Percentiles rank a stretch among this genome's conserved stretches.
Evolutionary conservation across 2,797 vertebrate species (phyloP).

Genomic region (Chiroxiphia lanceolata): DNA sequence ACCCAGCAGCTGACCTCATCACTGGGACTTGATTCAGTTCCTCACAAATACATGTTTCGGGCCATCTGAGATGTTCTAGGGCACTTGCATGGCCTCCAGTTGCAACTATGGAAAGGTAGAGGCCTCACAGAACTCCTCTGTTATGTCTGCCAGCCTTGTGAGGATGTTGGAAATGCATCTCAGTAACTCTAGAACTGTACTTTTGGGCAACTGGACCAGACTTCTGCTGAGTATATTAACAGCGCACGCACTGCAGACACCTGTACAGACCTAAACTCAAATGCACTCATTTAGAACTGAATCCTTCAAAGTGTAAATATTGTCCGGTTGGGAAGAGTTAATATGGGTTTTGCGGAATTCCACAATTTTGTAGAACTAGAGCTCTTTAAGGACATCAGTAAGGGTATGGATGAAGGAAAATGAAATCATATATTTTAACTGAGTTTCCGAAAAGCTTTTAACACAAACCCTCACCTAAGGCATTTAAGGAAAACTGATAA

Average conservation of each 20-base stretch:
- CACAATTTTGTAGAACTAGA: not conserved
- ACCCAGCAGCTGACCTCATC: not conserved
- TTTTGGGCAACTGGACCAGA: not conserved
- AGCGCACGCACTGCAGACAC: not conserved
- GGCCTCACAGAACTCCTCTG: not conserved
- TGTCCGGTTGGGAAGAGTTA: not conserved
- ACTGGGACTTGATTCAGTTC: not conserved
- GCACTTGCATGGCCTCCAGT: not conserved
- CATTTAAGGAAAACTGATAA: not conserved
- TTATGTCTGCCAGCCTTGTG: not conserved
- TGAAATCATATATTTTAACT: not conserved
- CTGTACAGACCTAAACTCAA: not conserved
- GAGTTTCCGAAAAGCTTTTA: not conserved
- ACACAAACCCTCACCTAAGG: not conserved
- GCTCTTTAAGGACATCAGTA: not conserved
- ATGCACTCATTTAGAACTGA: not conserved
- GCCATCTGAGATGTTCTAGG: not conserved
- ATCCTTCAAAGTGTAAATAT: not conserved
- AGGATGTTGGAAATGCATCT: not conserved
- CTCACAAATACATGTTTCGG: not conserved
- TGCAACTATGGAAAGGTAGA: not conserved
- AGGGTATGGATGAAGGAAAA: not conserved
- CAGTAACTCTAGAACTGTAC: not conserved
- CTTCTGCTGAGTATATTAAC: not conserved
- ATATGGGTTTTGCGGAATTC: not conserved